These are phyloP conservation scores for Pelodytes ibericus DNA, from an alignment of 2,797 vertebrate genomes.

Conservation along the genomic window DNA sequence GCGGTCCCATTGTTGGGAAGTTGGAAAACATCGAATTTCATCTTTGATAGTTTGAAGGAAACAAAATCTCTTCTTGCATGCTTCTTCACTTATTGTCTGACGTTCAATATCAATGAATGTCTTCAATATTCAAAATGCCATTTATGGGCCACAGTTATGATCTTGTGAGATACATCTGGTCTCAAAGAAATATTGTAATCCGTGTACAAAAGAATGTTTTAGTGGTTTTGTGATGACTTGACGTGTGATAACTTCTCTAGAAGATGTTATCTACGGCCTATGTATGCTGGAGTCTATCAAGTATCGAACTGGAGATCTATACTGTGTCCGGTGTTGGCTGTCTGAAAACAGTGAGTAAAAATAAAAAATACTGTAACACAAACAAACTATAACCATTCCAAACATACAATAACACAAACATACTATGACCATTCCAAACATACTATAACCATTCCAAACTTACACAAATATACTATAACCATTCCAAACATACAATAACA, in stretches of 20 bases:
- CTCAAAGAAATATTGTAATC: conserved; percentile 20
- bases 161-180: background rate
- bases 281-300: background rate
- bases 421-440: no score
- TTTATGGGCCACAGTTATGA: conserved; percentile 6
- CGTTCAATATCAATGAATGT: background rate
- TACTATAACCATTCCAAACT: no score
- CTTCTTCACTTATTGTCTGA: background rate
- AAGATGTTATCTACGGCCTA: conserved; percentile 18
- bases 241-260: background rate
- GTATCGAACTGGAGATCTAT: rapidly evolving
- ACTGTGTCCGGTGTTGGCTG: background rate
- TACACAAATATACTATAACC: no score
- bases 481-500: no score
- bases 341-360: conserved; percentile 51
- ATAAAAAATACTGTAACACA: background rate
- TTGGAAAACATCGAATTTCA: background rate
- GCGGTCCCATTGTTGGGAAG: background rate
- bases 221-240: conserved; percentile 14
- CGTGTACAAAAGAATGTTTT: background rate
- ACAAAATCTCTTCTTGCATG: background rate
- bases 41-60: background rate
- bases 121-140: background rate
- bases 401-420: no score
- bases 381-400: background rate